These are phyloP conservation scores for Dione vanillae DNA, from an alignment of 2,888 invertebrate species.

Conservation along the genomic window DNA sequence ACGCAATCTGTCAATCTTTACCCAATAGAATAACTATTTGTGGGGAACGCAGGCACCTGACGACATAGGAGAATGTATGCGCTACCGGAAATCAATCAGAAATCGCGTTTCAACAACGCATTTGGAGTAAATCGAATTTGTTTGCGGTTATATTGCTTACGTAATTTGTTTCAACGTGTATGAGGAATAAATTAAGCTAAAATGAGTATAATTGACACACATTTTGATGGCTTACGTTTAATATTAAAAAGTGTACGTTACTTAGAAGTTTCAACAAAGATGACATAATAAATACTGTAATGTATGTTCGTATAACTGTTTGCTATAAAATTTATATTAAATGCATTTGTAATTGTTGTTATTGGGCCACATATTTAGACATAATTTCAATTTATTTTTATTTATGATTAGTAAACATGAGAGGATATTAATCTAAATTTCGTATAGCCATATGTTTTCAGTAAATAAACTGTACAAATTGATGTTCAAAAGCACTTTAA, in stretches of 20 bases:
- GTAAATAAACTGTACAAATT: neutral
- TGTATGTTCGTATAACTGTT: too few relatives aligned
- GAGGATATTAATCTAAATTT: too few relatives aligned
- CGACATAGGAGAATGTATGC: slow-evolving; percentile 45
- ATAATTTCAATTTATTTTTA: too few relatives aligned
- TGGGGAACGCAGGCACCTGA: slow-evolving; percentile 46
- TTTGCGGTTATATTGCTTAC: slow-evolving; percentile 44
- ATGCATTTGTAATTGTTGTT: too few relatives aligned
- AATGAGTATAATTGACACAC: neutral
- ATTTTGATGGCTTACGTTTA: neutral
- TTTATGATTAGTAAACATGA: too few relatives aligned
- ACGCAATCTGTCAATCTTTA: slow-evolving; percentile 49
- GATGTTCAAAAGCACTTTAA: neutral
- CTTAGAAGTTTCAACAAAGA: too few relatives aligned
- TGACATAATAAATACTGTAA: too few relatives aligned
- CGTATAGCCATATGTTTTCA: too few relatives aligned
- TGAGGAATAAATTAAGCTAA: neutral
- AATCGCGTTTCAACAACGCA: slow-evolving; percentile 49
- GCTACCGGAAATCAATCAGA: slow-evolving; percentile 52
- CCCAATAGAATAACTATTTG: slow-evolving; percentile 51
- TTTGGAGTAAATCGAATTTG: slow-evolving; percentile 51
- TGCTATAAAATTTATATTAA: too few relatives aligned
- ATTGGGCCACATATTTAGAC: too few relatives aligned
- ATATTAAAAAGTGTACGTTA: too few relatives aligned
- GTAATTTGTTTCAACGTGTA: slow-evolving; percentile 44